phyloP scores from a whole-genome alignment of 92 coral and sea anemone species.

The Umimayanthus chanpuru region DNA sequence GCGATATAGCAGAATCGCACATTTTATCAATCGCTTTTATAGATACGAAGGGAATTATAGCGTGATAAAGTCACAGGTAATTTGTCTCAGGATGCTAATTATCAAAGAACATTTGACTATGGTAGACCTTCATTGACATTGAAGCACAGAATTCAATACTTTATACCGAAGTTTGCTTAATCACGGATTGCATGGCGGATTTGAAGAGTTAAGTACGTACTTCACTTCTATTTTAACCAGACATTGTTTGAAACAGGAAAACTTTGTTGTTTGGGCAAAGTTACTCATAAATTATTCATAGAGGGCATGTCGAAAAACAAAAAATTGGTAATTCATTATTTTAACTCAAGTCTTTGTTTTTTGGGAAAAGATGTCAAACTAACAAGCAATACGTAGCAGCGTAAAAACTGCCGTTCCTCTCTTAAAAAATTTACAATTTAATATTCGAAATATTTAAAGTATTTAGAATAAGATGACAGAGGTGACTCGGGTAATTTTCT shows the following conservation, averaged over 20 bases:
- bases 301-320: too few relatives aligned
- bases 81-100: neutral
- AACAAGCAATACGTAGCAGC: neutral
- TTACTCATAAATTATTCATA: neutral
- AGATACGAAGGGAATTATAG: conserved; percentile 16
- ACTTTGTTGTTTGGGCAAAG: neutral
- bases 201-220: conserved; percentile 1
- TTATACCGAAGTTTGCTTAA: neutral
- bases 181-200: neutral
- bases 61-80: conserved; percentile 4
- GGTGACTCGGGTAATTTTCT: neutral
- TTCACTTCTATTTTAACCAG: conserved; percentile 20
- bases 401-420: neutral
- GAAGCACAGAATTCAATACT: neutral
- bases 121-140: neutral
- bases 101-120: neutral
- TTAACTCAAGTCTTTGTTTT: neutral
- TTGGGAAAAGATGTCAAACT: neutral
- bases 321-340: neutral
- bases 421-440: neutral
- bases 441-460: too few relatives aligned
- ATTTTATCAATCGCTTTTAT: conserved; percentile 56
- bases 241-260: neutral
- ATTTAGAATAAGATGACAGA: neutral
- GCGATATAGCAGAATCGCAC: conserved; percentile 57